Evolutionary conservation across 2,888 invertebrate species (phyloP).

Genomic region (Drosophila histrio): DNA sequence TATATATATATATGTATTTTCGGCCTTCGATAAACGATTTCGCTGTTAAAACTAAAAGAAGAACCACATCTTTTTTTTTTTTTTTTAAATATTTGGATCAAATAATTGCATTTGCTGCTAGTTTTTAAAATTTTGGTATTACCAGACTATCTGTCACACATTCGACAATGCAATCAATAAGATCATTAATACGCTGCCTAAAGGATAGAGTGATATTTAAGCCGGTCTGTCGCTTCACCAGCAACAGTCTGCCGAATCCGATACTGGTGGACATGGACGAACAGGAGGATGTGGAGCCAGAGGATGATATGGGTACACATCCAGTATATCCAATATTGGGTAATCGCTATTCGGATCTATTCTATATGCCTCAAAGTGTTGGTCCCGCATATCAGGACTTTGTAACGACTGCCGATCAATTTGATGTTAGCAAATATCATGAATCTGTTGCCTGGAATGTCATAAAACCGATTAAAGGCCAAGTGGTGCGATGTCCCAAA

Average conservation of each 20-base stretch:
- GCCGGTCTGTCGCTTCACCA: slow-evolving; percentile 27
- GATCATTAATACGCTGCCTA: slow-evolving; percentile 20
- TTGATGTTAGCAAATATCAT: slow-evolving; percentile 24
- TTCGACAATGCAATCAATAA: slow-evolving; percentile 32
- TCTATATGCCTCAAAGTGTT: slow-evolving; percentile 59
- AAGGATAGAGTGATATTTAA: slow-evolving; percentile 7
- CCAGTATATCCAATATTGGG: slow-evolving; percentile 34
- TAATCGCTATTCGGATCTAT: slow-evolving; percentile 41
- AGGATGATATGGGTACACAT: slow-evolving; percentile 12
- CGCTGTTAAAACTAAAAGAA: background rate
- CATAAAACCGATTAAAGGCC: slow-evolving; percentile 20
- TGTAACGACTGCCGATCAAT: slow-evolving; percentile 42
- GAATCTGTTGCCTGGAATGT: slow-evolving; percentile 6
- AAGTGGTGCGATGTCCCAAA: slow-evolving; percentile 52
- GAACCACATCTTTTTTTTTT: too few relatives aligned
- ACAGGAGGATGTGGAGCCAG: slow-evolving; percentile 27
- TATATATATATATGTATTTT: slow-evolving; percentile 11
- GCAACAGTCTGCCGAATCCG: slow-evolving; percentile 30
- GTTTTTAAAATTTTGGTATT: slow-evolving; percentile 11
- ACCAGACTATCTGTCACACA: background rate
- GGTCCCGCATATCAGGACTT: slow-evolving; percentile 61
- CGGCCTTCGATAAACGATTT: slow-evolving; percentile 4
- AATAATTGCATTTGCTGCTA: slow-evolving; percentile 3
- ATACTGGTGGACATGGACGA: slow-evolving; percentile 41
- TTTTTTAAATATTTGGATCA: background rate